Percentiles rank a stretch among this genome's conserved stretches.
These are phyloP conservation scores for Pangasius mekongensis DNA, from an alignment of 2,797 vertebrate species.

Conservation along the genomic window DNA sequence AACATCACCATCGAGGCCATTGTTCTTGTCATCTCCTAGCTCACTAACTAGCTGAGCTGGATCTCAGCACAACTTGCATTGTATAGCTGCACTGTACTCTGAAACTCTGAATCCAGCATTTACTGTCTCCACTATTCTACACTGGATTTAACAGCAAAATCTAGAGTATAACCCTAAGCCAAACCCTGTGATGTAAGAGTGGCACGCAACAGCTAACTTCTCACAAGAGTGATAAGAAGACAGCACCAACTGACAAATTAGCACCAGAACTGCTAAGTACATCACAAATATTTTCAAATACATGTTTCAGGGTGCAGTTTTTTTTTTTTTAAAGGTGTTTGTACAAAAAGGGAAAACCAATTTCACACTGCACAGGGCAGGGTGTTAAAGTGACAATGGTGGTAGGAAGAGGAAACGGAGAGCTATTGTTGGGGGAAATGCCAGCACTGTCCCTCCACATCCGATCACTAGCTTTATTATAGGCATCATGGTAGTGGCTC, in stretches of 20 bases:
- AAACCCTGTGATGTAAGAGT: not conserved
- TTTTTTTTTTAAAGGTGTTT: not conserved
- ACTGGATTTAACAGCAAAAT: not conserved
- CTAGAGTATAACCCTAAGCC: not conserved
- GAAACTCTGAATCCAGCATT: not conserved
- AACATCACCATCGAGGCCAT: not conserved
- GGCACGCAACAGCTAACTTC: not conserved
- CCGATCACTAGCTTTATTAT: slow-evolving; percentile 51
- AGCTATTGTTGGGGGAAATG: slow-evolving; percentile 54
- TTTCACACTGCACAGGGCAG: slow-evolving; percentile 28
- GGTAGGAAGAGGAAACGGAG: slow-evolving; percentile 58
- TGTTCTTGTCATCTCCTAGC: not conserved
- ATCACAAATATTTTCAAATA: not conserved
- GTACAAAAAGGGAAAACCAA: not conserved
- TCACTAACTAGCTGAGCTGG: too few relatives aligned
- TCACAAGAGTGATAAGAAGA: not conserved
- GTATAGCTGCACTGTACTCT: not conserved
- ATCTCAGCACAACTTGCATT: not conserved
- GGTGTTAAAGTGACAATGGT: slow-evolving; percentile 41
- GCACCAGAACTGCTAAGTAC: not conserved
- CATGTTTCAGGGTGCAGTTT: not conserved
- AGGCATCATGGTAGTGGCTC: slow-evolving; percentile 25
- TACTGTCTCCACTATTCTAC: not conserved
- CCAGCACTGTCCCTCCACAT: slow-evolving; percentile 53
- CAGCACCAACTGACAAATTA: not conserved